Evolutionary conservation across 2,113 vertebrate genomes (phyloP), one percentile per base, ranked within the genome.

Genomic region (Manacus vitellinus): DNA sequence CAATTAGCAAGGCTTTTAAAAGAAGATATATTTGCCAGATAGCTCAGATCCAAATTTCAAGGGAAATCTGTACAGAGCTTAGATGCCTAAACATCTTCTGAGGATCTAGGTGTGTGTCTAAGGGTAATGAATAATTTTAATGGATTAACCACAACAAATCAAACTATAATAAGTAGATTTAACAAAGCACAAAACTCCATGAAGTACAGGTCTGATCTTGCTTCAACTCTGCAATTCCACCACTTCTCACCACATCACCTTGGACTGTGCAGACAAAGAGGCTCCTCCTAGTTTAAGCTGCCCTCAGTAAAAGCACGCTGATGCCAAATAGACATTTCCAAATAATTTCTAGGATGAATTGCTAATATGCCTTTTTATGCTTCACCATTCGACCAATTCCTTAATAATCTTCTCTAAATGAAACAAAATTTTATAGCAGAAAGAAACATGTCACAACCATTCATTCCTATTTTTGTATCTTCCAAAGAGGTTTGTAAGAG

Each of bases 1-100:
- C 87, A 94, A 97, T 97, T 96, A 95, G 68, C 87, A 91, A 85
- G 67, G 90, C 91, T 89, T 87, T 95, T 96, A 96, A 83, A 95
- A 90, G 89, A 85, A 77, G 85, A 54, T 37, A 30, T 56, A 87
- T 88, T 79, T 95, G 91, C 91, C 93, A 94, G 76, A 86, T 62
- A 95, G 83, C 66, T 89, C 18, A 25, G 85, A 85, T 82, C 70
- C 66, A 92, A 21, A 82, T 91, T 89, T 89, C 77, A 81, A 73
- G 87, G 84, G 84, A 89, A 91, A 85, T 89, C 77, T 83, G 85
- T 41, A 11, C 2, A 78, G 74, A 82, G 63, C 46, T 79, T 41
- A 79, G 77, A 87, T 91, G 54, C 68, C 70, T 89, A 61, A 85
- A 39, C 75, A 62, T 52, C 56, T 95, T 89, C 77, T 54, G 37